A percentile compares a stretch with the other conserved stretches of the same genome.
Evolutionary conservation across 2,113 vertebrate genomes (phyloP).

Genomic region (Halichoeres trimaculatus): DNA sequence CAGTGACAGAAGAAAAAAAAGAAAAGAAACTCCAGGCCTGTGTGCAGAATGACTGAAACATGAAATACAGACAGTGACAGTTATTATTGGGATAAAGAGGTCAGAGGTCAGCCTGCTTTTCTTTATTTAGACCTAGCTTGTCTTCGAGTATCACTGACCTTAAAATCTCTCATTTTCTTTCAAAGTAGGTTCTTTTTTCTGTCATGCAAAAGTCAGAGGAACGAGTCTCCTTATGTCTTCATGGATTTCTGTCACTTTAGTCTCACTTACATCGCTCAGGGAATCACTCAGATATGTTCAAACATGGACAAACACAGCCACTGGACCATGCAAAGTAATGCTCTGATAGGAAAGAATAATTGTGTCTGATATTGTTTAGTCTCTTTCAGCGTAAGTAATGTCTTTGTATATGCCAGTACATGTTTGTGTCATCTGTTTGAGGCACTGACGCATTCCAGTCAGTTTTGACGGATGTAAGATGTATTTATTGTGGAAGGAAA

Average conservation of each 20-base stretch:
- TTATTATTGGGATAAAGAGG: conserved; percentile 23
- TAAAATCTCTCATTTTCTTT: conserved; percentile 27
- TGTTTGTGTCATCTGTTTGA: neutral
- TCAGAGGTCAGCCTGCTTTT: conserved; percentile 40
- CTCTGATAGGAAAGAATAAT: conserved; percentile 1
- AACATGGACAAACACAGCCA: conserved; percentile 4
- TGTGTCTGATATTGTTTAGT: conserved; percentile 14
- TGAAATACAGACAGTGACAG: conserved; percentile 35
- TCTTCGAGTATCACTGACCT: conserved; percentile 43
- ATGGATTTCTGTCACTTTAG: conserved; percentile 46
- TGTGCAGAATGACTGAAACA: conserved; percentile 42
- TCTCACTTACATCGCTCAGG: conserved; percentile 26
- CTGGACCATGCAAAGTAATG: conserved; percentile 7
- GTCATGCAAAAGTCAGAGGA: conserved; percentile 40
- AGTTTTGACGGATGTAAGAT: conserved; percentile 11
- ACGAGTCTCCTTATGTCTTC: conserved; percentile 44
- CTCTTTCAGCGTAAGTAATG: conserved; percentile 6
- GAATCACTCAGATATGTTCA: conserved; percentile 9
- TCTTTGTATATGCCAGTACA: neutral
- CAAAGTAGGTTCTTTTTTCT: conserved; percentile 3
- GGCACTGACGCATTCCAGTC: neutral
- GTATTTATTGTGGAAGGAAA: conserved; percentile 35
- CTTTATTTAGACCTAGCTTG: conserved; percentile 21
- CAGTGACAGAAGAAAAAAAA: neutral
- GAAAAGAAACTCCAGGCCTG: conserved; percentile 9